Evolutionary conservation across 2,888 invertebrate genomes (phyloP).

Genomic region (Athetis lepigone): DNA sequence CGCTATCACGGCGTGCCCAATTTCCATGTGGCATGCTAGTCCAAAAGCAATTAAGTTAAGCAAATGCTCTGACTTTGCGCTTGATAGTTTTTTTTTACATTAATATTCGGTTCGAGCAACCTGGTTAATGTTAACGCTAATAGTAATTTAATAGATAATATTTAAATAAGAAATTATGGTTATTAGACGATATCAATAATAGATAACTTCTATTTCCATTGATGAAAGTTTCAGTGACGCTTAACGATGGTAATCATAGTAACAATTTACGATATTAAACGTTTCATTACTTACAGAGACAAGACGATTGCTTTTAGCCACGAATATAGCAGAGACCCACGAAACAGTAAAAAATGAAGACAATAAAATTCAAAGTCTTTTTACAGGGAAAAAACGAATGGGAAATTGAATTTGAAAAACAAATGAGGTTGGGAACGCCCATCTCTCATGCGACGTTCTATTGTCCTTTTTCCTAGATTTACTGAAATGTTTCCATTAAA

Average conservation of each 20-base stretch:
- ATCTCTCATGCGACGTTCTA: constrained; percentile 20
- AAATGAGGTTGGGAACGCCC: constrained; percentile 36
- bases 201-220: constrained; percentile 15
- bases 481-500: too few relatives aligned
- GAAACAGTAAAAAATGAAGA: constrained; percentile 5
- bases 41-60: too few relatives aligned
- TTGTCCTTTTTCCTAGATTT: too few relatives aligned
- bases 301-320: constrained; percentile 20
- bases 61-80: too few relatives aligned
- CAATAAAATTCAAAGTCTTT: constrained; percentile 7
- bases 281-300: constrained; percentile 11
- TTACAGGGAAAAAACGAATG: constrained; percentile 14
- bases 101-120: too few relatives aligned
- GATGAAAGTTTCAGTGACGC: constrained; percentile 3
- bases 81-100: too few relatives aligned
- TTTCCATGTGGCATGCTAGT: too few relatives aligned
- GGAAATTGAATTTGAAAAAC: constrained; percentile 38
- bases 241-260: constrained; percentile 15
- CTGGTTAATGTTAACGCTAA: neutral
- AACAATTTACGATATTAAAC: constrained; percentile 17
- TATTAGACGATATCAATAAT: constrained; percentile 1
- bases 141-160: neutral
- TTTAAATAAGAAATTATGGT: neutral
- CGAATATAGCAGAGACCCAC: constrained; percentile 38
- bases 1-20: too few relatives aligned